These are phyloP conservation scores for Plecotus auritus DNA, from an alignment of 2,113 vertebrate genomes.

Conservation along the genomic window DNA sequence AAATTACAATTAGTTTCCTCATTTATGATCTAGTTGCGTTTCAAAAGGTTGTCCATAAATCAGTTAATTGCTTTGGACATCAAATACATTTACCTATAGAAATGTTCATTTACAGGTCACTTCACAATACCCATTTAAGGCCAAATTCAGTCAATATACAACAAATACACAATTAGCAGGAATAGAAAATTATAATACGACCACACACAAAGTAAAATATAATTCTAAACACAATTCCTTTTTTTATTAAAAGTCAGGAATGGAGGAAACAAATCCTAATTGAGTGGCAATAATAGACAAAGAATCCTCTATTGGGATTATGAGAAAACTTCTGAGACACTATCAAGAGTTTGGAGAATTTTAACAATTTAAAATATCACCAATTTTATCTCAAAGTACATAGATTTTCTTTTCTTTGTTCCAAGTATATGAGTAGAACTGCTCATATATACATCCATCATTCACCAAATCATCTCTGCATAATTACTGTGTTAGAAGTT, in stretches of 20 bases:
- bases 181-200: not conserved
- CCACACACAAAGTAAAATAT: not conserved
- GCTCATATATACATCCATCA: not conserved
- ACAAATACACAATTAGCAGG: not conserved
- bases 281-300: not conserved
- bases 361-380: not conserved
- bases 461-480: not conserved
- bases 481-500: not conserved
- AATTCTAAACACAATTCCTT: not conserved
- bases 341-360: constrained; percentile 24
- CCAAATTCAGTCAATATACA: not conserved
- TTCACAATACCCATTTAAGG: not conserved
- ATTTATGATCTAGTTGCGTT: not conserved
- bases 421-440: not conserved
- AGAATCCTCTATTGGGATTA: not conserved
- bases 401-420: not conserved
- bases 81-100: not conserved
- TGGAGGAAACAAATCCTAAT: not conserved
- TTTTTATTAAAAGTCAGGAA: not conserved
- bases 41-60: not conserved
- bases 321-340: not conserved
- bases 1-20: not conserved
- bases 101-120: not conserved
- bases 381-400: constrained; percentile 3
- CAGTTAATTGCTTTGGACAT: not conserved